A percentile compares a stretch with the other conserved stretches of the same genome.
These are phyloP conservation scores for Myotis findleyi DNA, from an alignment of 2,797 vertebrate genomes.

Conservation along the genomic window DNA sequence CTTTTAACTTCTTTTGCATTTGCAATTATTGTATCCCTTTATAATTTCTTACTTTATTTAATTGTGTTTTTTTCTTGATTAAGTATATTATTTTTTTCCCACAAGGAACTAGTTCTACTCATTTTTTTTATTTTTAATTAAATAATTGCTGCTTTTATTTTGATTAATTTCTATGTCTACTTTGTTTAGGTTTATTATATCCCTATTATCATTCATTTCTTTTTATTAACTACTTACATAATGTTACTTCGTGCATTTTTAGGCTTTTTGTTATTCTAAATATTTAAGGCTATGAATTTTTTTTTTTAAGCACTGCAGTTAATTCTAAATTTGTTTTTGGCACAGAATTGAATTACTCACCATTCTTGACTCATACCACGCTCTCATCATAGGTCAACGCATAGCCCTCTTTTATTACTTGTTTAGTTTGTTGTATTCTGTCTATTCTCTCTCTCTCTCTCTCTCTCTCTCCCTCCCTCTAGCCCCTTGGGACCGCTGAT, in stretches of 20 bases:
- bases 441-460: background rate
- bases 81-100: background rate
- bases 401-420: background rate
- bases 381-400: background rate
- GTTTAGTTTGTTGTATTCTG: background rate
- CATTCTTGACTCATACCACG: background rate
- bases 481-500: background rate
- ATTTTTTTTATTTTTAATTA: background rate
- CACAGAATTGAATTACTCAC: background rate
- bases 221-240: background rate
- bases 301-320: background rate
- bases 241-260: background rate
- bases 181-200: background rate
- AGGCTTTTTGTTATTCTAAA: background rate
- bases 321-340: constrained; percentile 16
- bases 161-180: background rate
- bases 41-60: background rate
- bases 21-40: background rate
- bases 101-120: background rate
- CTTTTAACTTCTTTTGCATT: background rate
- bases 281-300: background rate
- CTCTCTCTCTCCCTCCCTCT: too few species aligned
- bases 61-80: background rate
- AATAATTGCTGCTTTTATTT: constrained; percentile 9
- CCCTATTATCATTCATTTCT: background rate